Evolutionary conservation across 2,113 vertebrate species (phyloP).

Genomic region (Ibidorhyncha struthersii): DNA sequence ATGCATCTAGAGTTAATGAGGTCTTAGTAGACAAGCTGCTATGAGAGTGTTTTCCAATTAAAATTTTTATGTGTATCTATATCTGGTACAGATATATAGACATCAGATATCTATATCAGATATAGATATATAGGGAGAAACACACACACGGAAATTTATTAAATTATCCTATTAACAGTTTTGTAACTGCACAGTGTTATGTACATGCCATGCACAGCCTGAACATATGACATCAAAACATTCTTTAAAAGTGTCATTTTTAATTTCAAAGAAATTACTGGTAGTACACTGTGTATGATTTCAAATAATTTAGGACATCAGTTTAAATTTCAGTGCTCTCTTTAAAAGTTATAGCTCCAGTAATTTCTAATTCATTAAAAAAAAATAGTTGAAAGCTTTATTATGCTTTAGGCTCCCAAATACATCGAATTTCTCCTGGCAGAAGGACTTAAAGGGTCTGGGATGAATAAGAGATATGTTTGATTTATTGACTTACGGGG

Average conservation of each 20-base stretch:
- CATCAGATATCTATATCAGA: background rate
- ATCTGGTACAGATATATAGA: background rate
- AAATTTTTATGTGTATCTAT: background rate
- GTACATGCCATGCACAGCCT: background rate
- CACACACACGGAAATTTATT: background rate
- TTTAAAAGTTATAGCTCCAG: slow-evolving; percentile 4
- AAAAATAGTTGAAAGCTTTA: background rate
- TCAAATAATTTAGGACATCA: background rate
- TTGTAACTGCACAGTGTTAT: background rate
- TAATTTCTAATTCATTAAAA: background rate
- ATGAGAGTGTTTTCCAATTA: background rate
- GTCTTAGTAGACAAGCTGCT: background rate
- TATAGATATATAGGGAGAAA: background rate
- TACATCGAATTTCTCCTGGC: background rate
- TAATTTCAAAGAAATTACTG: slow-evolving; percentile 11
- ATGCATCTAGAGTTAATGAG: background rate
- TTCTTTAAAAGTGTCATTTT: background rate
- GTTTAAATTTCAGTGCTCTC: background rate
- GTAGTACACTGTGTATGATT: background rate
- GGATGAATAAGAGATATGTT: background rate
- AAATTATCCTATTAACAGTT: background rate
- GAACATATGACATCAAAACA: background rate
- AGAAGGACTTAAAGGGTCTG: background rate
- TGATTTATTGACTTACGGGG: background rate
- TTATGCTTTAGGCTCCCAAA: background rate